phyloP scores from a whole-genome alignment of 1,140 invertebrate genomes.

The Lucilia cuprina region DNA sequence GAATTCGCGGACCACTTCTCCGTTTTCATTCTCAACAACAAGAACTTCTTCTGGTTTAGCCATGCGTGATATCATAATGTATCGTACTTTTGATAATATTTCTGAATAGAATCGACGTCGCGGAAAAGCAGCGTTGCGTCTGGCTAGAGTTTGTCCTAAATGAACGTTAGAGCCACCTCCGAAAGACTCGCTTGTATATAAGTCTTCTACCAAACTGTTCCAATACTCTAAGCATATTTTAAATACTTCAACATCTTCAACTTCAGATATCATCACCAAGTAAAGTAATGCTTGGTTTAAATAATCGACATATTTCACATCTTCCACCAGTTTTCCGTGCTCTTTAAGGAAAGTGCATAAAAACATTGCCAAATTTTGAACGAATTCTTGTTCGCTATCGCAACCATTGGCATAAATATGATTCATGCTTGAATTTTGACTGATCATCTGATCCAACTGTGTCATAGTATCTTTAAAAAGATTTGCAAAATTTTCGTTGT shows the following conservation, averaged over 20 bases:
- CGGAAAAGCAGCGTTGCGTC: constrained; percentile 58
- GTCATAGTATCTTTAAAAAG: constrained; percentile 91
- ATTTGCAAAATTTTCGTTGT: constrained; percentile 90
- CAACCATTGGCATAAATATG: constrained; percentile 90
- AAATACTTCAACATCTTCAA: constrained; percentile 99
- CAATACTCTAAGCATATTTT: constrained; percentile 99
- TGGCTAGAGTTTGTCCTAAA: constrained; percentile 62
- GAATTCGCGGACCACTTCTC: constrained; percentile 98
- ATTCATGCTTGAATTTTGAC: constrained; percentile 88
- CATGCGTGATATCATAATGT: constrained; percentile 99
- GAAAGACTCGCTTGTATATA: constrained; percentile 83
- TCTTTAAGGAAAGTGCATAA: constrained; percentile 97
- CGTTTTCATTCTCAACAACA: constrained; percentile 99
- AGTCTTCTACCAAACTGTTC: constrained; percentile 90
- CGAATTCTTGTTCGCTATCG: constrained; percentile 98
- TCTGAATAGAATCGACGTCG: constrained; percentile 78
- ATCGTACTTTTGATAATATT: constrained; percentile 89
- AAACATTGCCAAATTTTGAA: constrained; percentile 98
- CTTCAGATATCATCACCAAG: constrained; percentile 95
- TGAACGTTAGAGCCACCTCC: constrained; percentile 42
- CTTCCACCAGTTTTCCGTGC: constrained; percentile 88
- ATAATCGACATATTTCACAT: constrained; percentile 74
- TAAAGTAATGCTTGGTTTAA: constrained; percentile 89
- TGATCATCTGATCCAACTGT: constrained; percentile 91
- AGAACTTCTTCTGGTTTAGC: constrained; percentile 99